Conservation (phyloP, 2,888 invertebrate species). For the Aspidapion aeneum region DNA sequence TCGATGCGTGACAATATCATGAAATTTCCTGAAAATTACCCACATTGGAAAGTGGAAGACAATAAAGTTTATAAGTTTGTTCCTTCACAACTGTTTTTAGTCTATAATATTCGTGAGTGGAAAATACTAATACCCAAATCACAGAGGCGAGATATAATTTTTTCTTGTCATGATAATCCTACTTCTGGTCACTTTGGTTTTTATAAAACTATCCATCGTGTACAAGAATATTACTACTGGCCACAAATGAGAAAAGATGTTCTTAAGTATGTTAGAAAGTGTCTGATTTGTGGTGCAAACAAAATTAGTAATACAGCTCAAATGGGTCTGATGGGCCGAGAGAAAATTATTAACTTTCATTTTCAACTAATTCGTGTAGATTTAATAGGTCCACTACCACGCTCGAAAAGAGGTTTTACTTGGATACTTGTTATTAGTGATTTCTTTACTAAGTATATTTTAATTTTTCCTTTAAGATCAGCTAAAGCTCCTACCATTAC, state of each 20-base stretch:
- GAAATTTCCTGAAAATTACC: not conserved
- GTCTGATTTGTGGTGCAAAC: constrained; percentile 6
- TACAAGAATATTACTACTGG: constrained; percentile 13
- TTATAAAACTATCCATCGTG: constrained; percentile 6
- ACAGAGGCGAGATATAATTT: not conserved
- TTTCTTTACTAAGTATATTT: constrained; percentile 27
- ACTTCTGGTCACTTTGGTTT: constrained; percentile 16
- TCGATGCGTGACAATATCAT: not conserved
- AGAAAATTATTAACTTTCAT: not conserved
- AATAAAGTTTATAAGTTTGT: constrained; percentile 5
- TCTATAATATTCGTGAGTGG: not conserved
- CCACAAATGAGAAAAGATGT: constrained; percentile 12
- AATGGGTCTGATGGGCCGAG: constrained; percentile 3
- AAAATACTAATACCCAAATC: not conserved
- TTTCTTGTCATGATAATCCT: not conserved
- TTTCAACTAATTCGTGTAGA: no score
- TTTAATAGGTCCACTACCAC: constrained; percentile 13
- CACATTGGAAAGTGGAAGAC: constrained; percentile 3
- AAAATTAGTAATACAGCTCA: not conserved
- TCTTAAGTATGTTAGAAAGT: constrained; percentile 19
- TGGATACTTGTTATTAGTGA: no score
- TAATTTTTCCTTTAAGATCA: constrained; percentile 26
- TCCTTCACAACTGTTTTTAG: not conserved
- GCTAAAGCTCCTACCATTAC: constrained; percentile 2
- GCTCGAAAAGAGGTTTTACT: no score